A percentile compares a stretch with the other conserved stretches of the same genome.
Evolutionary conservation across 2,113 vertebrate species (phyloP).

Genomic region (Hiodon alosoides): DNA sequence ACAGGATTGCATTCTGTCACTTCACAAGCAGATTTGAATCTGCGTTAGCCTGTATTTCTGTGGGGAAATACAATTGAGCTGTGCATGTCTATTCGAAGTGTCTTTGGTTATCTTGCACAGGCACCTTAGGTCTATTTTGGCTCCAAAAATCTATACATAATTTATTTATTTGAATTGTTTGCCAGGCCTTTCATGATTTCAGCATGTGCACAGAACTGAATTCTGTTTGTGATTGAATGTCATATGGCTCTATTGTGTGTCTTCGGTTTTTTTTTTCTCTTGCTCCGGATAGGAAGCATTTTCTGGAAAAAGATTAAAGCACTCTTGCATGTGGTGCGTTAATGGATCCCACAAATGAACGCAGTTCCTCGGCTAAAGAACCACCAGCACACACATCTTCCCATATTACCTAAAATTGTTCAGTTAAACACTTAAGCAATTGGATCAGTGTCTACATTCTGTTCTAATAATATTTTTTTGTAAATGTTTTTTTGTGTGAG

Average conservation of each 20-base stretch:
- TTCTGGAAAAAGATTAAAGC: slow-evolving; percentile 50
- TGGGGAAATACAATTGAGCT: slow-evolving; percentile 6
- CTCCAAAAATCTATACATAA: too few relatives aligned
- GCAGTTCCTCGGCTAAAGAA: slow-evolving; percentile 52
- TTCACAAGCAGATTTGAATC: slow-evolving; percentile 16
- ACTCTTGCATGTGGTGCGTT: slow-evolving; percentile 58
- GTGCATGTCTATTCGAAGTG: slow-evolving; percentile 20
- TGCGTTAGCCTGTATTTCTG: neutral
- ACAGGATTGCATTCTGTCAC: slow-evolving; percentile 3
- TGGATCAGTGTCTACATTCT: neutral
- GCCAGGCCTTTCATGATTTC: neutral
- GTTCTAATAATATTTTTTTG: neutral
- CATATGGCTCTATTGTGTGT: neutral
- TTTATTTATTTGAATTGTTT: slow-evolving; percentile 12
- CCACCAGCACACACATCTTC: slow-evolving; percentile 50
- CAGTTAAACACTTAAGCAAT: neutral
- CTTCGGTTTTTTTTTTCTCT: slow-evolving; percentile 28
- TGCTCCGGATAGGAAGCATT: slow-evolving; percentile 12
- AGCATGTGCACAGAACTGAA: neutral
- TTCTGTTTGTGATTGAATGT: neutral
- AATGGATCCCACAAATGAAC: slow-evolving; percentile 58
- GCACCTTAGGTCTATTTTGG: too few relatives aligned
- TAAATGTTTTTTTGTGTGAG: too few relatives aligned
- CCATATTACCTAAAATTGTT: slow-evolving; percentile 42
- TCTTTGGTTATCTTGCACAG: neutral